Percentiles rank a stretch among this genome's conserved stretches.
These are phyloP conservation scores for Cheilosia pagana DNA, from an alignment of 2,888 invertebrate species.

Conservation along the genomic window DNA sequence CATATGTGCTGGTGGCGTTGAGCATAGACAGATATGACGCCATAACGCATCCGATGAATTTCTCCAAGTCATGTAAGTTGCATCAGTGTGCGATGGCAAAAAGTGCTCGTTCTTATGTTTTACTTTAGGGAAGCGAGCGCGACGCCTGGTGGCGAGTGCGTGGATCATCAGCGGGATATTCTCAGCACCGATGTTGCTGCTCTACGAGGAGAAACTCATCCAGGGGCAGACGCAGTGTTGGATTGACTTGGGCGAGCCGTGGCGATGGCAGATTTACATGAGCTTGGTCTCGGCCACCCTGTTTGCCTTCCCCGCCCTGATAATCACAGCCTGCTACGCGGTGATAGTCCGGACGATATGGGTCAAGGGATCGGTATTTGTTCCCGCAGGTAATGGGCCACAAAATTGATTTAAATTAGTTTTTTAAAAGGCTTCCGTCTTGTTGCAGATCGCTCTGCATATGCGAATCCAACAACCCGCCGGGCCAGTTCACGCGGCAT, in stretches of 20 bases:
- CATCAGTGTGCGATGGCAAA: no score
- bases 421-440: not conserved
- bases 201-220: slow-evolving; percentile 91
- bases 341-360: slow-evolving; percentile 96
- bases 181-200: slow-evolving; percentile 91
- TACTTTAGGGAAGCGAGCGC: slow-evolving; percentile 91
- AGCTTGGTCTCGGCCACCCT: slow-evolving; percentile 91
- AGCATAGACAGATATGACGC: slow-evolving; percentile 97
- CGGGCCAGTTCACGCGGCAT: slow-evolving; percentile 95
- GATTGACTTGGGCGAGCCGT: slow-evolving; percentile 91
- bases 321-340: slow-evolving; percentile 95
- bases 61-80: slow-evolving; percentile 96
- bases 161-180: slow-evolving; percentile 93
- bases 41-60: slow-evolving; percentile 97
- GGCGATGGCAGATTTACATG: slow-evolving; percentile 95
- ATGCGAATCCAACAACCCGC: slow-evolving; percentile 85
- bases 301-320: slow-evolving; percentile 93
- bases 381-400: slow-evolving; percentile 79
- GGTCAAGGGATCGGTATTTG: slow-evolving; percentile 87
- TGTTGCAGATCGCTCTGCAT: slow-evolving; percentile 79
- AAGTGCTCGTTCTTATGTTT: slow-evolving; percentile 1
- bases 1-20: slow-evolving; percentile 95
- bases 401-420: not conserved
- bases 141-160: slow-evolving; percentile 90
- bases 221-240: slow-evolving; percentile 93